phyloP scores from a whole-genome alignment of 37 sponge, comb jelly and placozoan species.

The Lycopodina hypogea region DNA sequence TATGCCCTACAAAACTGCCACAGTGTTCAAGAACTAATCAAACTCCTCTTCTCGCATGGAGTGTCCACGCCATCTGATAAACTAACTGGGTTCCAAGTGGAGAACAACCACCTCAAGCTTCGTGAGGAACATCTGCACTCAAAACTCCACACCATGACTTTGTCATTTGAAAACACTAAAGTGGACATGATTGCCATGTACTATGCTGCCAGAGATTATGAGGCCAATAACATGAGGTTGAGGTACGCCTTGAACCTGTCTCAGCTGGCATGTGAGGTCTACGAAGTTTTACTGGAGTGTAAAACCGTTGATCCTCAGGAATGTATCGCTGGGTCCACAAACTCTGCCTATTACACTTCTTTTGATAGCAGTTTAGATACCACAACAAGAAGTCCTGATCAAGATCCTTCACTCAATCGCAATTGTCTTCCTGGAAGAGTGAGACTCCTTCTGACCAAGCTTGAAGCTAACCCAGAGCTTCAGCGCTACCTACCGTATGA shows the following conservation, averaged over 20 bases:
- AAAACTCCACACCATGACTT: conserved; percentile 27
- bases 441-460: conserved; percentile 15
- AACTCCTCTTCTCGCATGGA: conserved; percentile 54
- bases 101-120: conserved; percentile 40
- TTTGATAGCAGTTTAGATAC: conserved; percentile 15
- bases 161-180: conserved; percentile 60
- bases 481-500: conserved; percentile 24
- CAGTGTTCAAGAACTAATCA: conserved; percentile 66
- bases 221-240: conserved; percentile 55
- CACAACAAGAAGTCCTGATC: conserved; percentile 37
- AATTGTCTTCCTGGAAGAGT: conserved; percentile 19
- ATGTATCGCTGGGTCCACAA: neutral
- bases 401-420: neutral
- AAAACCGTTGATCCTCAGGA: conserved; percentile 7
- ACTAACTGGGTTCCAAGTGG: conserved; percentile 36
- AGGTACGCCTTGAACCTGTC: conserved; percentile 40
- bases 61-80: conserved; percentile 30
- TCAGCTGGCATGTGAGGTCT: conserved; percentile 58
- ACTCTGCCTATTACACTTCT: conserved; percentile 11
- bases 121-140: conserved; percentile 51
- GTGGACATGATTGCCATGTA: conserved; percentile 39
- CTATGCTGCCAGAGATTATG: conserved; percentile 28
- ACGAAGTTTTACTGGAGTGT: conserved; percentile 55
- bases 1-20: conserved; percentile 69
- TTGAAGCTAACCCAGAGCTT: conserved; percentile 43